Evolutionary conservation across 2,797 vertebrate species (phyloP).

Genomic region (Podarcis lilfordi): DNA sequence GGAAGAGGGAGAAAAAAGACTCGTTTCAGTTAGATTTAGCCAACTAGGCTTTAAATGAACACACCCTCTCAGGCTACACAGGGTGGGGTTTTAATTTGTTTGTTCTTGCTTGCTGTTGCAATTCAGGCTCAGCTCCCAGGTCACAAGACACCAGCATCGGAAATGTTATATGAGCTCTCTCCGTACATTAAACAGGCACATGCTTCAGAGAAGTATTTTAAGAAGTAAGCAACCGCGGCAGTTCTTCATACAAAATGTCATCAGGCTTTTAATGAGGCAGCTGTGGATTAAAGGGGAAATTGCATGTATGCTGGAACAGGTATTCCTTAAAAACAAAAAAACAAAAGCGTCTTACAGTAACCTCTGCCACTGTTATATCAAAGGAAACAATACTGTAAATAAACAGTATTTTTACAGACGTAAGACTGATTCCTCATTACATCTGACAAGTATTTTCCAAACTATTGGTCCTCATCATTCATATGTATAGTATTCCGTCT

Average conservation of each 20-base stretch:
- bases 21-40: constrained; percentile 38
- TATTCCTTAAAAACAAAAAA: constrained; percentile 32
- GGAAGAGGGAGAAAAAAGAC: background rate
- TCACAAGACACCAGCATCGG: constrained; percentile 52
- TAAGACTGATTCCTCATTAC: constrained; percentile 31
- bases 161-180: constrained; percentile 41
- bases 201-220: constrained; percentile 54
- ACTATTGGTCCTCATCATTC: constrained; percentile 56
- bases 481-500: constrained; percentile 60
- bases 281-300: constrained; percentile 38
- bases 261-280: constrained; percentile 57
- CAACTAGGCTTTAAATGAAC: constrained; percentile 52
- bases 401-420: constrained; percentile 41
- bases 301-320: constrained; percentile 15
- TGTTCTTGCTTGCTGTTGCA: constrained; percentile 39
- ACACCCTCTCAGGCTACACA: constrained; percentile 29
- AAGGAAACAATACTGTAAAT: constrained; percentile 29
- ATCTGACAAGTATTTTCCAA: constrained; percentile 52
- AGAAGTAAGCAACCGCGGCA: constrained; percentile 45
- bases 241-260: constrained; percentile 57
- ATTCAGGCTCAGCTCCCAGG: constrained; percentile 38
- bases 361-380: constrained; percentile 20
- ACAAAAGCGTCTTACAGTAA: constrained; percentile 19
- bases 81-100: background rate
- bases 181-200: constrained; percentile 53